Evolutionary conservation across 2,113 vertebrate genomes (phyloP).

Genomic region (Piaya cayana): DNA sequence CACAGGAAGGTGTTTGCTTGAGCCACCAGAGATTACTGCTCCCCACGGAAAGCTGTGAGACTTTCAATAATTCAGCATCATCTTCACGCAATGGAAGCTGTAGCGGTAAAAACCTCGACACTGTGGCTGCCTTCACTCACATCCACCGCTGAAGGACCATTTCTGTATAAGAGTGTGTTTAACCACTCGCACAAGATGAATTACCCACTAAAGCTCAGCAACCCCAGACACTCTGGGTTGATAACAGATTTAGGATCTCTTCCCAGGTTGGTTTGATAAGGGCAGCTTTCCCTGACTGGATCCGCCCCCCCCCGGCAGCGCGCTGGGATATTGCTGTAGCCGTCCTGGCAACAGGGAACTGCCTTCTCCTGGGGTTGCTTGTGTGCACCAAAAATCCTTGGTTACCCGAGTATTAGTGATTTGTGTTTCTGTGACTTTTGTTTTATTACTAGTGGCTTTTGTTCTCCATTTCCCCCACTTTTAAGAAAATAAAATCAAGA

Average conservation of each 20-base stretch:
- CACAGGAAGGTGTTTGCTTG: background rate
- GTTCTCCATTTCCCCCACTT: background rate
- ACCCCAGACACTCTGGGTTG: background rate
- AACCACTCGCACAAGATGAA: background rate
- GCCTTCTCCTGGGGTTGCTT: background rate
- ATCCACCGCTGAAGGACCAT: rapidly evolving
- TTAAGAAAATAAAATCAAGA: background rate
- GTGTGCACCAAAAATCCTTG: background rate
- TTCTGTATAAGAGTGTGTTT: background rate
- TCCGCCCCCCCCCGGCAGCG: background rate
- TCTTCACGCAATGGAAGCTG: background rate
- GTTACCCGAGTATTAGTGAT: background rate
- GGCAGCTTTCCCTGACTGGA: background rate
- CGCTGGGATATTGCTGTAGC: background rate
- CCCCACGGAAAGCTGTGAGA: background rate
- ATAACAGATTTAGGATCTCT: background rate
- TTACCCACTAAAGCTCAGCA: background rate
- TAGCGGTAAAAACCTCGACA: background rate
- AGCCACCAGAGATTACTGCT: background rate
- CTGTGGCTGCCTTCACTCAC: rapidly evolving
- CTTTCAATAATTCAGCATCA: background rate
- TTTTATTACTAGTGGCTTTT: constrained; percentile 31
- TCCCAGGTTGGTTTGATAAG: background rate
- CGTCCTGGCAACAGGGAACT: background rate
- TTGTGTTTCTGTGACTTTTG: background rate